These are phyloP conservation scores for Zelleria hepariella DNA, from an alignment of 2,888 invertebrate species.

Conservation along the genomic window DNA sequence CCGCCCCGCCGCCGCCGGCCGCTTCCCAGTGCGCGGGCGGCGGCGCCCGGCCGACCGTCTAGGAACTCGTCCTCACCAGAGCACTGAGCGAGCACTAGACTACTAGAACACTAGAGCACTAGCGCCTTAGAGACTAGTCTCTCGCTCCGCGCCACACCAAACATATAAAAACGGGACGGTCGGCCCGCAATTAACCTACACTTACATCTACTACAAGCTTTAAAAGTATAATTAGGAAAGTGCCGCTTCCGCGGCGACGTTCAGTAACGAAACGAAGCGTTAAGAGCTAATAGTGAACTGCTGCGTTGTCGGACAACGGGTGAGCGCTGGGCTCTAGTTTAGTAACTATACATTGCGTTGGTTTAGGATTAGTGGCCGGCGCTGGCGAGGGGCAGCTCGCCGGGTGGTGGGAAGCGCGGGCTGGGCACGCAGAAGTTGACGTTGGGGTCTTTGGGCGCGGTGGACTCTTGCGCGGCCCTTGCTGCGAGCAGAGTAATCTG, in stretches of 20 bases:
- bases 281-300: constrained; percentile 73
- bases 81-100: constrained; percentile 18
- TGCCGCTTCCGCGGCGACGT: constrained; percentile 54
- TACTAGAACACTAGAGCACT: too few relatives aligned
- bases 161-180: constrained; percentile 36
- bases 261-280: constrained; percentile 69
- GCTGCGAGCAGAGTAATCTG: constrained; percentile 85
- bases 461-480: constrained; percentile 78
- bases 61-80: constrained; percentile 9
- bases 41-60: constrained; percentile 42
- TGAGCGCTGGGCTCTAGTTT: constrained; percentile 65
- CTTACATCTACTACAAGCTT: constrained; percentile 67
- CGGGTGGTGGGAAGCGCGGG: constrained; percentile 71
- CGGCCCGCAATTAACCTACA: constrained; percentile 60
- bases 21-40: constrained; percentile 66
- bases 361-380: constrained; percentile 64
- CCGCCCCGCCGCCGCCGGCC: constrained; percentile 53
- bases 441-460: constrained; percentile 68
- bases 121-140: too few relatives aligned
- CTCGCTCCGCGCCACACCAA: constrained; percentile 17
- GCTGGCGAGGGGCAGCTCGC: constrained; percentile 72
- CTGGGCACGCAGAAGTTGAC: constrained; percentile 74
- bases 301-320: constrained; percentile 72
- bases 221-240: constrained; percentile 68
- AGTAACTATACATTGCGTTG: constrained; percentile 71